Base-by-base conservation (phyloP, 2,888 invertebrate genomes). In the Argyra leucocephala region DNA sequence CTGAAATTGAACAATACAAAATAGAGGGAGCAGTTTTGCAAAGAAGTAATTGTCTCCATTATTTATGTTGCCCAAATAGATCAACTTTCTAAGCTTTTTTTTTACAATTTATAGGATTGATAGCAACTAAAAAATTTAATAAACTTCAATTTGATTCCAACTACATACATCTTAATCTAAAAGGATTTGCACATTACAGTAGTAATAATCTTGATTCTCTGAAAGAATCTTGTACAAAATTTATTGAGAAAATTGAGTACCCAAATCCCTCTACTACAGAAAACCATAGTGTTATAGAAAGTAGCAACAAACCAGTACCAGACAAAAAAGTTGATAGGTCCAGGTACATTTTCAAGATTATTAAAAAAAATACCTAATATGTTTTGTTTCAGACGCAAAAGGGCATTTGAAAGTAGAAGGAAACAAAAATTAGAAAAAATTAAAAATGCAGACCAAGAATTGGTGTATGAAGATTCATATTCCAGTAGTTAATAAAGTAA, bases 1-100 rank as follows among this genome's bases (percentile, higher is more conserved):
- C 68, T 0, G 80, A 79, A 69, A 69, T 79, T 1, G 68, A 70
- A 2, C 76, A 79, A 63, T 79, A 74, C 63, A 74, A 72, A 62
- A 63, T 59, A 1, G 78, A 79, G 63, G 77, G 76, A 6, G 72
- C 70, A 21, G 63, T 71, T 22, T 65, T 78, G 22, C 70, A 71
- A 36, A 70, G 77, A 69, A 71, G 78, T 77, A 69, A 58, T 9
- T 58, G 22, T 22, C 22, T 22, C 22, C 7, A 3, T 58, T 58
- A 57, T 57, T 7, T n/a, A 57, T 57, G 7, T 57, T 12, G 7
- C 12, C 3, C 4, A 7, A 57, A 21, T 9, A 21, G 57, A 57
- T 22, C 21, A 9, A 22, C 1, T 57, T 57, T 7, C 61, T 31
- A 7, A 57, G 18, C 12, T 31, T 6, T 7, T 10, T 48, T 18